Evolutionary conservation across 2,113 vertebrate genomes (phyloP).

Genomic region (Acanthisitta chloris): DNA sequence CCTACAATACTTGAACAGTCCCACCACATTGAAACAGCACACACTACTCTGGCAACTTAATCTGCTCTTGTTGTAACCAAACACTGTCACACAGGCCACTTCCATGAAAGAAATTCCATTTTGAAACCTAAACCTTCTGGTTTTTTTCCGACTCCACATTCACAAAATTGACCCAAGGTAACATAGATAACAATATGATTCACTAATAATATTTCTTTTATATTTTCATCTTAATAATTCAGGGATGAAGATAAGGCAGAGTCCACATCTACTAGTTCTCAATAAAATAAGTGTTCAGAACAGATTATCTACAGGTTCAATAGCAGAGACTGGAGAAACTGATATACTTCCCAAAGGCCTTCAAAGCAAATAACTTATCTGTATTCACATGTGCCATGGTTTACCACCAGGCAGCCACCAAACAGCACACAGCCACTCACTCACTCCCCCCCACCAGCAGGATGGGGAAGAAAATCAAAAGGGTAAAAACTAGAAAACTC

Average conservation of each 20-base stretch:
- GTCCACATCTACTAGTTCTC: not conserved
- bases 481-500: no score
- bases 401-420: no score
- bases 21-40: not conserved
- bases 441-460: no score
- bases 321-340: not conserved
- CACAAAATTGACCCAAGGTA: not conserved
- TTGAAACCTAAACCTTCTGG: not conserved
- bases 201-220: not conserved
- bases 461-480: no score
- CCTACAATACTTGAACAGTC: not conserved
- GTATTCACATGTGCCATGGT: no score
- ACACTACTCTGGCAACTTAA: not conserved
- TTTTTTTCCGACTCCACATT: not conserved
- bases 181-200: rapidly evolving
- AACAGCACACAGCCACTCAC: no score
- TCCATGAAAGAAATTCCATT: not conserved
- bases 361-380: not conserved
- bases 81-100: not conserved
- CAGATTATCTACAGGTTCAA: not conserved
- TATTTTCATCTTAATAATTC: not conserved
- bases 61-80: not conserved
- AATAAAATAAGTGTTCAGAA: not conserved
- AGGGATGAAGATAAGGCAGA: not conserved
- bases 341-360: not conserved